Percentiles rank a stretch among this genome's conserved stretches.
phyloP scores from a whole-genome alignment of 2,888 invertebrate genomes.

The Pseudococcus jackbeardsleyi region DNA sequence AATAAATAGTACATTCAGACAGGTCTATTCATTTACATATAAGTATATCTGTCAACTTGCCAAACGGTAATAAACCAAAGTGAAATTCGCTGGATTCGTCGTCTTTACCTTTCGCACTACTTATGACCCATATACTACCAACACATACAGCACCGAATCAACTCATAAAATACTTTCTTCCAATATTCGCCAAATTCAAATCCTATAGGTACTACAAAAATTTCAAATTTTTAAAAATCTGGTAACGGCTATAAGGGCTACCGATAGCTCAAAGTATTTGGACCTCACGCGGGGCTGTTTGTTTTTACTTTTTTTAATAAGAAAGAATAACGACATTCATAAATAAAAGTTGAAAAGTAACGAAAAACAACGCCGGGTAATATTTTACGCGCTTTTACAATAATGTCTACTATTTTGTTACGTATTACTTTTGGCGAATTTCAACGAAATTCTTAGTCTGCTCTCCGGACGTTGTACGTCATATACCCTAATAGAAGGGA shows the following conservation, averaged over 20 bases:
- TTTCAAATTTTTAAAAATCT: too few relatives aligned
- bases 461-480: constrained; percentile 54
- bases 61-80: neutral
- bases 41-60: constrained; percentile 39
- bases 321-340: constrained; percentile 45
- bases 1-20: constrained; percentile 31
- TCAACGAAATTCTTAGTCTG: constrained; percentile 50
- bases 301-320: constrained; percentile 43
- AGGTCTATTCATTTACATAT: constrained; percentile 36
- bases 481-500: constrained; percentile 53
- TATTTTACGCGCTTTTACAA: constrained; percentile 46
- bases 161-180: neutral
- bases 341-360: constrained; percentile 54
- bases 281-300: neutral
- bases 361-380: constrained; percentile 32
- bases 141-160: neutral
- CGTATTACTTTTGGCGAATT: constrained; percentile 55
- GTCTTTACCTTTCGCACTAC: neutral
- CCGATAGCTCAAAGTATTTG: constrained; percentile 12
- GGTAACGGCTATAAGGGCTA: neutral
- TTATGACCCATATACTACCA: neutral
- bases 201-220: neutral
- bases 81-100: neutral
- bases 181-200: neutral
- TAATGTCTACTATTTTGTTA: constrained; percentile 45